phyloP scores from a whole-genome alignment of 1,140 invertebrate genomes.

The Caenorhabditis elegans region WBcel235 BX284606.5:5969001-5969500 shows the following conservation, averaged over 20 bases:
- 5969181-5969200: no score
- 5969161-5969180: no score
- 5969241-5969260: no score
- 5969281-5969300: no score
- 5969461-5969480: conserved; percentile 25
- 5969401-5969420: no score
- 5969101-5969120: conserved; percentile 25
- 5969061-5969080: not conserved
- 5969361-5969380: no score
- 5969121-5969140: conserved; percentile 41
- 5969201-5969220: not conserved
- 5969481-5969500: conserved; percentile 10
- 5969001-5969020: not conserved
- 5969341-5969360: no score
- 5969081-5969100: conserved; percentile 3
- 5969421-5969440: conserved; percentile 39
- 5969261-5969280: no score
- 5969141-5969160: conserved; percentile 31
- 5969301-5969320: no score
- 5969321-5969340: no score
- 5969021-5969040: not conserved
- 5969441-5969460: conserved; percentile 25
- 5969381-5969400: no score
- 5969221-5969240: no score
- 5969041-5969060: conserved; percentile 19